Percentiles rank a stretch among this genome's conserved stretches.
Evolutionary conservation across 2,888 invertebrate genomes (phyloP).

Genomic region (Carpatolechia fugitivella): DNA sequence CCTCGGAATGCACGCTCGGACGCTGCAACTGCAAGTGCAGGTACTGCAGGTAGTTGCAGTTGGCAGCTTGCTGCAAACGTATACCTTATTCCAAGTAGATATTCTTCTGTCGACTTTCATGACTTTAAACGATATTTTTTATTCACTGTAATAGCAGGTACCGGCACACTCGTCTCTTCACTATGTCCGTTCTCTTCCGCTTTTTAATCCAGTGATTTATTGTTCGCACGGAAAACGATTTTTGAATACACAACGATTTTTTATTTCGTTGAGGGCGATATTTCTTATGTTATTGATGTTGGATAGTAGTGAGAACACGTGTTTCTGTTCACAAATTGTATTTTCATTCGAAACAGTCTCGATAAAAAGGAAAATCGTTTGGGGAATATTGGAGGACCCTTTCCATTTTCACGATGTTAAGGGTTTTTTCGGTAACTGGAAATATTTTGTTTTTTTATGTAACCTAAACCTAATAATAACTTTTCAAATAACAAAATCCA

Average conservation of each 20-base stretch:
- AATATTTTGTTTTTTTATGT: neutral
- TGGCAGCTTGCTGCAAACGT: too few species aligned
- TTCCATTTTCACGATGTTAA: neutral
- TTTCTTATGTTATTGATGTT: conserved; percentile 24
- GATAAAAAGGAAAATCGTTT: neutral
- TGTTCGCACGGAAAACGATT: conserved; percentile 40
- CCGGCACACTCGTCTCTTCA: neutral
- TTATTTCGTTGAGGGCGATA: conserved; percentile 33
- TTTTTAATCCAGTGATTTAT: conserved; percentile 59
- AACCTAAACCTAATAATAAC: too few species aligned
- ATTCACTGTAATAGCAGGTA: neutral
- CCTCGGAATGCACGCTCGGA: too few species aligned
- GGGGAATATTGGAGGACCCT: neutral
- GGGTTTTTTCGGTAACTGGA: neutral
- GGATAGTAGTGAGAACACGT: neutral
- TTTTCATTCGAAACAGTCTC: conserved; percentile 1
- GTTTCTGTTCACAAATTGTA: conserved; percentile 7
- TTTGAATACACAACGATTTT: conserved; percentile 48
- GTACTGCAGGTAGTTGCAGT: too few species aligned
- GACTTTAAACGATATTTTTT: neutral
- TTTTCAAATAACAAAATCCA: too few species aligned
- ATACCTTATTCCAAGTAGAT: too few species aligned
- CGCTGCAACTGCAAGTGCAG: too few species aligned
- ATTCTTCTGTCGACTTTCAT: too few species aligned
- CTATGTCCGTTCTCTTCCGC: conserved; percentile 27